Percentiles rank a stretch among this genome's conserved stretches.
These are phyloP conservation scores for Brachionus angularis DNA, from an alignment of 1,140 invertebrate genomes.

Conservation along the genomic window DNA sequence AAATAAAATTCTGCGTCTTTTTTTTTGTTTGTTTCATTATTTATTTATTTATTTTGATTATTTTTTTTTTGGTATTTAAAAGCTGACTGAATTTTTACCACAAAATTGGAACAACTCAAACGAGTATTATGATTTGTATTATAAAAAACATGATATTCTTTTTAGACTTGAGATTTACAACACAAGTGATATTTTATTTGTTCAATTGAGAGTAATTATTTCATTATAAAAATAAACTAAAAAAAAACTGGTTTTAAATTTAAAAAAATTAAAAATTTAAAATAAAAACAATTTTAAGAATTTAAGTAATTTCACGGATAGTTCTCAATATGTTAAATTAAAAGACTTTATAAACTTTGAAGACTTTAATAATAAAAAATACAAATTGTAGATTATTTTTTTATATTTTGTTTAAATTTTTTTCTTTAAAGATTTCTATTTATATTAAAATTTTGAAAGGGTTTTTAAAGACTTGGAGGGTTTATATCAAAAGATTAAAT, in stretches of 20 bases:
- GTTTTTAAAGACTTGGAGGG: background rate
- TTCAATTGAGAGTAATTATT: conserved; percentile 32
- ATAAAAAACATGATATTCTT: conserved; percentile 11
- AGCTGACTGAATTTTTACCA: background rate
- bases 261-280: no score
- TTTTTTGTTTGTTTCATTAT: no score
- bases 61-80: background rate
- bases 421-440: no score
- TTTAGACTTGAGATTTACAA: conserved; percentile 16
- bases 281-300: conserved; percentile 9
- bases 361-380: background rate
- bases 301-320: background rate
- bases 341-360: background rate
- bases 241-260: no score
- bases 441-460: background rate
- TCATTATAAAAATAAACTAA: background rate
- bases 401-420: no score
- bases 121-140: background rate
- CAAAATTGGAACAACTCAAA: background rate
- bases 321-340: conserved; percentile 20
- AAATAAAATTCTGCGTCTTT: no score
- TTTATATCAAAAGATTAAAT: conserved; percentile 8
- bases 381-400: background rate
- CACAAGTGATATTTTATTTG: background rate
- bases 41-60: no score